These are phyloP conservation scores for zebrafish (Danio rerio) DNA, from an alignment of 2,113 vertebrate genomes.

Conservation along the genomic window DNA sequence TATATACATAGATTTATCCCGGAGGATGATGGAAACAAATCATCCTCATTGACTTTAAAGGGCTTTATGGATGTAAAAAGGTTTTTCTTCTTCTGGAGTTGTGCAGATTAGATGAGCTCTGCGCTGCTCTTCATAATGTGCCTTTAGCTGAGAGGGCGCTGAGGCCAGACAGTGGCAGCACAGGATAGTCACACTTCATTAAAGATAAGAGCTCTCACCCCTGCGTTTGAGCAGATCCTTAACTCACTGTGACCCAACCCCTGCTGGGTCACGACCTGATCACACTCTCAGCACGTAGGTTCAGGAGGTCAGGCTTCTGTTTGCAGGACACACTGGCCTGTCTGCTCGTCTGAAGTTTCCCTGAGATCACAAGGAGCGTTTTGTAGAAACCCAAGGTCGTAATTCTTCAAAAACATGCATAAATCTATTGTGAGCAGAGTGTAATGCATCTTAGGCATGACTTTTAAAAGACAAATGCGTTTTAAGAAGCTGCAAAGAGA, in stretches of 20 bases:
- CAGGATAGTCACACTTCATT: slow-evolving; percentile 57
- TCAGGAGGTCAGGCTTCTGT: slow-evolving; percentile 34
- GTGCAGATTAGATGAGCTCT: slow-evolving; percentile 34
- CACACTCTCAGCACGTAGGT: slow-evolving; percentile 34
- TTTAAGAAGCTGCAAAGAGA: too few species aligned
- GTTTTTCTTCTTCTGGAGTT: background rate
- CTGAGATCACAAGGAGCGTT: slow-evolving; percentile 10
- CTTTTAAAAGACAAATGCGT: too few species aligned
- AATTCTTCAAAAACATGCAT: slow-evolving; percentile 12
- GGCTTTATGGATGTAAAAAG: slow-evolving; percentile 42
- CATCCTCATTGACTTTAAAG: slow-evolving; percentile 42
- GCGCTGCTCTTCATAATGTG: slow-evolving; percentile 19
- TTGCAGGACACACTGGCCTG: background rate
- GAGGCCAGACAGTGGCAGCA: slow-evolving; percentile 38
- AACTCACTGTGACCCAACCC: slow-evolving; percentile 55
- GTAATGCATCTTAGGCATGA: background rate
- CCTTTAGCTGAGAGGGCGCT: slow-evolving; percentile 43
- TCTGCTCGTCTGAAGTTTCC: slow-evolving; percentile 27
- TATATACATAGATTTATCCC: slow-evolving; percentile 33
- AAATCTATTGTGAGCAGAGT: background rate
- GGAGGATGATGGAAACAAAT: slow-evolving; percentile 37
- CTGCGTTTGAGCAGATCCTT: slow-evolving; percentile 44
- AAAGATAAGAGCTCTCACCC: slow-evolving; percentile 52
- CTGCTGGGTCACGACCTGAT: slow-evolving; percentile 62
- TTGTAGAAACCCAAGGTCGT: slow-evolving; percentile 19